These are phyloP conservation scores for Cephus pygmeus DNA, from an alignment of 2,888 invertebrate genomes.

Conservation along the genomic window DNA sequence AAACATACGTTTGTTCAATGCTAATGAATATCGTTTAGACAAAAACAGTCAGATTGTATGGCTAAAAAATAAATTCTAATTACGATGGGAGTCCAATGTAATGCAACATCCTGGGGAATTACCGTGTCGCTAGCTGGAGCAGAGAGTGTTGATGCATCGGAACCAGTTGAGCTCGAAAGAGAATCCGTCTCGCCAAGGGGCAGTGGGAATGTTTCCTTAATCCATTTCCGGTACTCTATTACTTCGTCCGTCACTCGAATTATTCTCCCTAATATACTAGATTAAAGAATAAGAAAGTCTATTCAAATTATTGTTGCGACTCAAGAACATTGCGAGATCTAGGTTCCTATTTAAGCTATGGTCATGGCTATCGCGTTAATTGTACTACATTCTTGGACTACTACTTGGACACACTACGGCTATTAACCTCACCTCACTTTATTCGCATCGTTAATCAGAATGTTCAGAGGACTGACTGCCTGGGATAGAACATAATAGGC, in stretches of 20 bases:
- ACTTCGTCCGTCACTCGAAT: constrained; percentile 95
- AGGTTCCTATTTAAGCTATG: neutral
- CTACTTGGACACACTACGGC: neutral
- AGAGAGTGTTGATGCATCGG: constrained; percentile 63
- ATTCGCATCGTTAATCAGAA: constrained; percentile 68
- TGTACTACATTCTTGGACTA: neutral
- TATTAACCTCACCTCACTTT: constrained; percentile 61
- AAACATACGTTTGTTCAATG: neutral
- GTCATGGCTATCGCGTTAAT: neutral
- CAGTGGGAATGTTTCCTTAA: constrained; percentile 69
- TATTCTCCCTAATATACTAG: constrained; percentile 87
- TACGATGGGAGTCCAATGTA: neutral
- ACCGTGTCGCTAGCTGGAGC: constrained; percentile 64
- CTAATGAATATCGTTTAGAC: neutral
- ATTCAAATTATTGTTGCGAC: neutral
- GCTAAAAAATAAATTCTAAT: constrained; percentile 8
- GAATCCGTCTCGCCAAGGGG: constrained; percentile 58
- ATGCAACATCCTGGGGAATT: constrained; percentile 23
- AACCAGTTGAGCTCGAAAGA: constrained; percentile 62
- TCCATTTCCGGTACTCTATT: constrained; percentile 77
- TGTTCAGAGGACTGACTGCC: constrained; percentile 73
- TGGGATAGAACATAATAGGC: constrained; percentile 88
- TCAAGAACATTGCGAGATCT: neutral
- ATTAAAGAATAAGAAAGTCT: neutral
- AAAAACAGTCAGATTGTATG: neutral